Base-by-base conservation (phyloP, 2,113 vertebrate species). In the Eupsittula cactorum region DNA sequence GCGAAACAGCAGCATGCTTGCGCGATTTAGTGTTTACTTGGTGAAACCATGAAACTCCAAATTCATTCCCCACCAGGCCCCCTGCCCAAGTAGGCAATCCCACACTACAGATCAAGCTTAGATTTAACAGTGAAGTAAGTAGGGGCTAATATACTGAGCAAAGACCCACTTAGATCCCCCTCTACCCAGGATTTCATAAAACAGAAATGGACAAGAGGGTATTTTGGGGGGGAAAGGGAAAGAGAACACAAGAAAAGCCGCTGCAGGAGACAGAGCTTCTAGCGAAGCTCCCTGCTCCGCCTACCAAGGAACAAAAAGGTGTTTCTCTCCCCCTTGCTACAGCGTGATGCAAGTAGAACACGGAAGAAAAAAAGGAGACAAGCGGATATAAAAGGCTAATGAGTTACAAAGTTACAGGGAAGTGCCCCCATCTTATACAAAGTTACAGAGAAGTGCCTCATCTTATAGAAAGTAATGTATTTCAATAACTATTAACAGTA, bases 121-220 rank as follows among this genome's bases (percentile, higher is more conserved):
- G 35, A 60, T 18, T 35, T 29, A 35, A 35, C 4, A 7, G 46
- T 3, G 5, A 13, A 52, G 29, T 2, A 70, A 13, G 44, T 1
- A 59, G 23, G 11, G 49, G 18, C 39, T 31, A 76, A 49, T 10
- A 8, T 10, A 11, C 0, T 1, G 33, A 63, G 29, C 18, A 28
- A 42, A 64, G 23, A n/a, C 4, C 41, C 10, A 16, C 57, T 24
- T 4, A 9, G 9, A 28, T 49, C 16, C 20, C 18, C 31, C 25
- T 42, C n/a, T 19, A 39, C 5, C 5, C 11, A 3, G 11, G 16
- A 44, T 9, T 21, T 18, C 50, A 39, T 0, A 4, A 16, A 31
- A 25, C 12, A 29, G 25, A 8, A 44, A 10, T 0, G 18, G 33
- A 31, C 0, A 1, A n/a, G 16, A 35, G 35, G 1, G 28, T 0